Percentiles rank a stretch among this genome's conserved stretches.
phyloP scores from a whole-genome alignment of 64 coral and sea anemone genomes.

The Montipora efflorescens region DNA sequence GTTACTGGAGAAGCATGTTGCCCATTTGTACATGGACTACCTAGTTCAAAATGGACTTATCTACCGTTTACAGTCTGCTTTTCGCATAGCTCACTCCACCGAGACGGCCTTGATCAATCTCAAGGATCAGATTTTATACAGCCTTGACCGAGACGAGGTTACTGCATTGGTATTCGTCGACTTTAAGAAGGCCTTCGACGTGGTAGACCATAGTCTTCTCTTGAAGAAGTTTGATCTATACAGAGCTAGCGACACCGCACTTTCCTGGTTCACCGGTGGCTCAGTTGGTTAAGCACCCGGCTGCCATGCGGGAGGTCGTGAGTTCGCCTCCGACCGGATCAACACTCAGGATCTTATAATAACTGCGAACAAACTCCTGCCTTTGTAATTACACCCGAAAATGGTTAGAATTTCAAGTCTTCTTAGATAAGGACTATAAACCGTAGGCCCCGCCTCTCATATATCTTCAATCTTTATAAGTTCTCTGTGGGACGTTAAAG shows the following conservation, averaged over 20 bases:
- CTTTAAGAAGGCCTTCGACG: conserved; percentile 23
- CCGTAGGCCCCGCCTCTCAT: too few species aligned
- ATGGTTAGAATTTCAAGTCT: too few species aligned
- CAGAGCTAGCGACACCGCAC: background rate
- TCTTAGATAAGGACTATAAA: too few species aligned
- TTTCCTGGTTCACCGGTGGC: conserved; percentile 26
- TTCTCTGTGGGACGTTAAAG: too few species aligned
- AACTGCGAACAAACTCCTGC: too few species aligned
- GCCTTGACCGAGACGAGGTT: conserved; percentile 50
- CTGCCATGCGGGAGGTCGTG: too few species aligned
- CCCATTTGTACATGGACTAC: conserved; percentile 18
- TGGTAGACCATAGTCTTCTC: conserved; percentile 26
- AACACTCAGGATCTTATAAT: too few species aligned
- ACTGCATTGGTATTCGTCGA: conserved; percentile 8
- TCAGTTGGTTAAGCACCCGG: too few species aligned
- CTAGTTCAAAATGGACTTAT: conserved; percentile 33
- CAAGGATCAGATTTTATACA: conserved; percentile 18
- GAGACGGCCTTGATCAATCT: conserved; percentile 40
- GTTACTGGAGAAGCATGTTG: conserved; percentile 43
- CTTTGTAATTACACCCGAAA: too few species aligned
- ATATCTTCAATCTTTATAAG: too few species aligned
- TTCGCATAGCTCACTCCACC: conserved; percentile 27
- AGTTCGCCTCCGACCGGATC: too few species aligned
- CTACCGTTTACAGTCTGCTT: conserved; percentile 7
- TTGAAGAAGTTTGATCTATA: conserved; percentile 35